Base-by-base conservation (phyloP, 2,888 invertebrate genomes). In the Agapostemon virescens region DNA sequence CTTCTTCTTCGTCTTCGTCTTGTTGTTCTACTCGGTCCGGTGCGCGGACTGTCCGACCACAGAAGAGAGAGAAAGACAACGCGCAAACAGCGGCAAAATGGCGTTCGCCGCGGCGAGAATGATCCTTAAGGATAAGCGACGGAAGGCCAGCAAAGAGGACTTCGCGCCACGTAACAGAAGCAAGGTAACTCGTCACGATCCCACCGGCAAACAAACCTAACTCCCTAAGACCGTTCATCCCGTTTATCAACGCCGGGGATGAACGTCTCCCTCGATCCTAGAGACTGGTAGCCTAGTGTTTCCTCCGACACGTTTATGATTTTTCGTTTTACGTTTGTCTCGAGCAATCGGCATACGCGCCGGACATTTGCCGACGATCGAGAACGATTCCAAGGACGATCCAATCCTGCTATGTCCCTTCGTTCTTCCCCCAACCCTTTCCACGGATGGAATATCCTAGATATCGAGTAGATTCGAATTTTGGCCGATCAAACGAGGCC, bases 31-130 rank as follows among this genome's bases (percentile, higher is more conserved):
- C 33, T 67, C 67, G 69, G 49, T 49, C 9, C 49, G 49, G 49
- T n/a, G n/a, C 9, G 49, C 64, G 49, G 33, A 72, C 42, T 36
- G 45, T 36, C 68, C 26, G 30, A 45, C 58, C 58, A 58, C 26
- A 13, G 67, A 11, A 23, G 23, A 38, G 17, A 63, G 17, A 38
- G 49, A 74, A 58, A 77, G n/a, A n/a, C n/a, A n/a, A 69, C 69
- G 66, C 67, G n/a, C n/a, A 1, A 49, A n/a, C n/a, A n/a, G n/a
- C 77, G 78, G 79, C 89, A 95, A 94, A 89, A 97, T 97, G 97
- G 97, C 97, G 93, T 97, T 97, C 92, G 97, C 97, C 67, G 97
- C 97, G 64, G 97, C 97, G 73, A 95, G 97, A 74, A 97, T 97
- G 96, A 97, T 97, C 90, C 94, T 97, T 87, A 97, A 97, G 93